Percentiles rank a stretch among this genome's conserved stretches.
These are phyloP conservation scores for Gasterosteus nipponicus DNA, from an alignment of 2,113 vertebrate genomes.

Conservation along the genomic window DNA sequence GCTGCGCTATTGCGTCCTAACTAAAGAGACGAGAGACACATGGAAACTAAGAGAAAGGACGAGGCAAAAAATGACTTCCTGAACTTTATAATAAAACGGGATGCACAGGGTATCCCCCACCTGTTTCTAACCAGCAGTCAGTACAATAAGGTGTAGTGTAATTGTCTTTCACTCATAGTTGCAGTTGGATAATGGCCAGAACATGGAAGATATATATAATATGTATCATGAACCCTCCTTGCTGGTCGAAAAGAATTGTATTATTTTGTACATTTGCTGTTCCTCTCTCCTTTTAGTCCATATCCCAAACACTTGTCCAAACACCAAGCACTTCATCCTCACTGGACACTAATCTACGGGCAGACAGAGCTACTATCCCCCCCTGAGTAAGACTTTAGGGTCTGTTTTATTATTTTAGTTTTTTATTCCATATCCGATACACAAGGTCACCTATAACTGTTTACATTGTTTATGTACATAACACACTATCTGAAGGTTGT, in stretches of 20 bases:
- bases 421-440: conserved; percentile 33
- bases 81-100: conserved; percentile 48
- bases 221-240: conserved; percentile 66
- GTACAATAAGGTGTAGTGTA: conserved; percentile 32
- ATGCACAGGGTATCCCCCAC: conserved; percentile 32
- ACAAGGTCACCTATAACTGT: conserved; percentile 49
- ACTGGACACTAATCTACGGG: conserved; percentile 66
- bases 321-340: conserved; percentile 72
- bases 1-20: conserved; percentile 24
- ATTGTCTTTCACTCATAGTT: conserved; percentile 56
- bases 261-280: conserved; percentile 79
- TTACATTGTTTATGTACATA: conserved; percentile 56
- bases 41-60: conserved; percentile 3
- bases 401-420: conserved; percentile 34
- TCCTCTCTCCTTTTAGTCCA: conserved; percentile 57
- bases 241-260: conserved; percentile 74
- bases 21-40: conserved; percentile 34
- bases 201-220: conserved; percentile 32
- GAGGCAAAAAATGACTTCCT: conserved; percentile 56
- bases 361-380: conserved; percentile 74
- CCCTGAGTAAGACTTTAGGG: conserved; percentile 68
- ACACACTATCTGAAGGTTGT: conserved; percentile 39
- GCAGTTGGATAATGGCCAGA: conserved; percentile 47
- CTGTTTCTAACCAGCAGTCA: conserved; percentile 71
- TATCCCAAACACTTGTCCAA: conserved; percentile 63